Evolutionary conservation across 2,113 vertebrate species (phyloP), one percentile per base, ranked within the genome.

Genomic region (Bubo bubo): DNA sequence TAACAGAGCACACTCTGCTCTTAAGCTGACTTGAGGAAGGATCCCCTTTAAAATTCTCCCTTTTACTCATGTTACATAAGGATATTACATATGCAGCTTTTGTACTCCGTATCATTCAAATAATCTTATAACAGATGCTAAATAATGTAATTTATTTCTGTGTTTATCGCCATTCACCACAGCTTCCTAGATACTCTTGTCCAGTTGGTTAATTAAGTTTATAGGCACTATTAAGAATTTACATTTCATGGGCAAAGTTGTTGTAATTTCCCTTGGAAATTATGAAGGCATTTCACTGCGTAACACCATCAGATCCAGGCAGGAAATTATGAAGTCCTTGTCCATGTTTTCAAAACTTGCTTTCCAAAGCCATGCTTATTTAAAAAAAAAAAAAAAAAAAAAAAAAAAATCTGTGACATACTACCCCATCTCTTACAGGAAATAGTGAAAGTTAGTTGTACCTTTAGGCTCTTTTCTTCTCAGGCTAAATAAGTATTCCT

Each of bases 1-100:
- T 41, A 71, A 68, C 59, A 64, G 8, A 86, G 4, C 8, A 47
- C 12, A 34, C 4, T 2, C 1, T 3, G 1, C 26, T 58, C 8
- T 62, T 73, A 52, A 73, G 6, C 0, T 74, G 41, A 58, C 6
- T 14, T 34, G 17, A 68, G n/a, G n/a, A 79, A 86, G 30, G 7
- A 64, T 52, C 7, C 10, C 6, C 16, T 82, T 83, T 68, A 64
- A 72, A 76, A 75, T 39, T 59, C 27, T 50, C 5, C 12, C 8
- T 70, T 91, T 84, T 77, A 52, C 4, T 71, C 2, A 5, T 35
- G 20, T 20, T 76, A 13, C 12, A 2, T 12, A 70, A 74, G 14
- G 23, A 26, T 45, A 45, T 17, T 45, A 45, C 4, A 18, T 12
- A 24, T 22, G 6, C 15, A 63, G 22, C 50, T 71, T 90, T 87